These are phyloP conservation scores for Garrulus glandarius DNA, from an alignment of 2,797 vertebrate genomes.

Conservation along the genomic window DNA sequence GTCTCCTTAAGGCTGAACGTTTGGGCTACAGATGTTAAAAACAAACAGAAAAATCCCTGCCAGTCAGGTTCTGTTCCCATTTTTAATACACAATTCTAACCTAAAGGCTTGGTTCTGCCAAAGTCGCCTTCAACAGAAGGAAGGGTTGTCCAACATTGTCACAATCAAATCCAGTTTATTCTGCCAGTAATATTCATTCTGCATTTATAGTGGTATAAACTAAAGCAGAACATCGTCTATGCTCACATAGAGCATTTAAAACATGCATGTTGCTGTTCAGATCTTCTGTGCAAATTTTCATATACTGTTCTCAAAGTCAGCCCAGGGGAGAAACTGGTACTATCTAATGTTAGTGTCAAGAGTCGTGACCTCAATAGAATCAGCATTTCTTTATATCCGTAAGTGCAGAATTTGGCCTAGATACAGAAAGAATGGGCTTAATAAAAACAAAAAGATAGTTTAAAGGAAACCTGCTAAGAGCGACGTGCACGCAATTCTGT, in stretches of 20 bases:
- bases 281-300: background rate
- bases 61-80: background rate
- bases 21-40: background rate
- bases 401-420: background rate
- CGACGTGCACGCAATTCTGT: fast-evolving
- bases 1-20: background rate
- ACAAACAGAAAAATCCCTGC: background rate
- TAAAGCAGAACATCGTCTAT: background rate
- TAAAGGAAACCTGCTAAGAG: background rate
- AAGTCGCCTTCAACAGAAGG: background rate
- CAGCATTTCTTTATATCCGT: background rate
- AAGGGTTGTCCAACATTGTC: background rate
- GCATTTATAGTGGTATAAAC: background rate
- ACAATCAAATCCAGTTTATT: background rate
- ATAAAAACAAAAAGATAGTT: background rate
- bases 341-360: background rate
- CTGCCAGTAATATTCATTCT: background rate
- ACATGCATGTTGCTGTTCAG: background rate
- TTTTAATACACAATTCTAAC: background rate
- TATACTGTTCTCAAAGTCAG: background rate
- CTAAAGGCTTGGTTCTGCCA: constrained; percentile 5
- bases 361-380: background rate
- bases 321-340: background rate
- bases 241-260: background rate
- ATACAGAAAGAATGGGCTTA: background rate